A percentile compares a stretch with the other conserved stretches of the same genome.
Conservation (phyloP, 2,113 vertebrate genomes). For the Paradisaea rubra region DNA sequence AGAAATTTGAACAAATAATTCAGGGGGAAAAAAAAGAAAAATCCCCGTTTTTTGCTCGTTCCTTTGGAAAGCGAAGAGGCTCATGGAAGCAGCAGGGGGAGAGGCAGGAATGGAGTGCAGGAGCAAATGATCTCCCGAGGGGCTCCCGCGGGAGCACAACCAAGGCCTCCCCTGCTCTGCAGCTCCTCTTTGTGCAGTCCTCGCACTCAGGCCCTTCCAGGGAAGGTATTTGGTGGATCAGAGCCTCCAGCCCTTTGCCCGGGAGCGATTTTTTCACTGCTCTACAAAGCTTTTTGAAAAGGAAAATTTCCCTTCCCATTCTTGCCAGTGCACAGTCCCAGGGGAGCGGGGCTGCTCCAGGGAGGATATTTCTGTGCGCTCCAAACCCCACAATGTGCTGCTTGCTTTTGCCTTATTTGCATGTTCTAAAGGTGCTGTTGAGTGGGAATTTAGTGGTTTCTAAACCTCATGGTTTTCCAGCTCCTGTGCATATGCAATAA, state of each 20-base stretch:
- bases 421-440: not conserved
- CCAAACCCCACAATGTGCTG: not conserved
- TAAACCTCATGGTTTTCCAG: not conserved
- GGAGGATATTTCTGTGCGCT: not conserved
- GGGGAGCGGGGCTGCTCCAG: not conserved
- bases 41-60: accelerated
- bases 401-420: not conserved
- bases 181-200: not conserved
- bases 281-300: not conserved
- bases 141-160: not conserved
- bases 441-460: not conserved
- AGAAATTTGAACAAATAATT: not conserved
- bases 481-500: not conserved
- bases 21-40: accelerated
- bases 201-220: not conserved
- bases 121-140: not conserved
- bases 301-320: not conserved
- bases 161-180: not conserved
- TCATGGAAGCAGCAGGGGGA: not conserved
- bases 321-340: accelerated
- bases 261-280: not conserved
- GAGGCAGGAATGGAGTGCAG: not conserved
- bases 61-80: not conserved
- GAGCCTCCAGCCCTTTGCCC: not conserved
- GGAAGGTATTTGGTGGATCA: not conserved